Percentiles rank a stretch among this genome's conserved stretches.
Conservation (phyloP, 2,888 invertebrate species). For the Amiota minor region DNA sequence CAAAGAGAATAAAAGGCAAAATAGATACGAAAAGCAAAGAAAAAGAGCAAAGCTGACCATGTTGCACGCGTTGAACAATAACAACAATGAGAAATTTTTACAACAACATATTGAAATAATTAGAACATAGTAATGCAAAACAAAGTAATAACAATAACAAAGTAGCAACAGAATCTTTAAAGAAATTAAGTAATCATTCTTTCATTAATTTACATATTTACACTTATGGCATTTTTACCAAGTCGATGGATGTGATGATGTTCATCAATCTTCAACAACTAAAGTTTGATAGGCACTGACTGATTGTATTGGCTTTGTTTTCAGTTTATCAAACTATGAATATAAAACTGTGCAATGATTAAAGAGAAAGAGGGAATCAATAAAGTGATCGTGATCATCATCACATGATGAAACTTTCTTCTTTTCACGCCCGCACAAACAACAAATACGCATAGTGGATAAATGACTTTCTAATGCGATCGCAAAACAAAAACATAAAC, state of each 20-base stretch:
- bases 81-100: neutral
- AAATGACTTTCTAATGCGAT: constrained; percentile 9
- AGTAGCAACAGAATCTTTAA: neutral
- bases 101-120: constrained; percentile 14
- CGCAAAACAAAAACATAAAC: constrained; percentile 33
- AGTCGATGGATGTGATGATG: too few species aligned
- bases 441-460: neutral
- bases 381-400: neutral
- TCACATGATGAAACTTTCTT: neutral
- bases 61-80: too few species aligned
- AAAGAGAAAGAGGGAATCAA: constrained; percentile 1
- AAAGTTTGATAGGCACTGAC: constrained; percentile 3
- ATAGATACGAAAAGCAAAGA: neutral
- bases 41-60: neutral
- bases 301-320: neutral
- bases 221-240: too few species aligned
- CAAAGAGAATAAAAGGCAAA: neutral
- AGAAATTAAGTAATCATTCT: too few species aligned
- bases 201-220: too few species aligned
- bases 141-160: neutral
- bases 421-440: constrained; percentile 12
- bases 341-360: neutral
- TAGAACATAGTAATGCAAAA: neutral
- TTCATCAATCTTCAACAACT: neutral
- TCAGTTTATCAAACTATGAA: neutral